phyloP scores from a whole-genome alignment of 2,113 vertebrate genomes.

The Syrmaticus mikado region DNA sequence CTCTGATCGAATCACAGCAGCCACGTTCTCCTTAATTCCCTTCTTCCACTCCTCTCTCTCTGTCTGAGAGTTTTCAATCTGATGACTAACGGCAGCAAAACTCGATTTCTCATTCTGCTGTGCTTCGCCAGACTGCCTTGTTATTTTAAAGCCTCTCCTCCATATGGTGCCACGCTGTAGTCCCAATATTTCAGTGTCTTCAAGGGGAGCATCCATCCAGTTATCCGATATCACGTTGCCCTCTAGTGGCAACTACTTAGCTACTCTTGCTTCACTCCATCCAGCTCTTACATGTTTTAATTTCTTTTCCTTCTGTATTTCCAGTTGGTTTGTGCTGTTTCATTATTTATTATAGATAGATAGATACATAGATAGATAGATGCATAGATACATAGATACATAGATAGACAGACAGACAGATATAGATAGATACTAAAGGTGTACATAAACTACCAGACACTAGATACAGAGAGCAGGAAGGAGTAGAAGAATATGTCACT shows the following conservation, averaged over 20 bases:
- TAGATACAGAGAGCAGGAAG: neutral
- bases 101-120: constrained; percentile 19
- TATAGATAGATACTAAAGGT: too few relatives aligned
- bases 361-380: too few relatives aligned
- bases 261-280: neutral
- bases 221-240: constrained; percentile 12
- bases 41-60: neutral
- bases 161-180: neutral
- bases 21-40: neutral
- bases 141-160: constrained; percentile 31
- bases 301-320: neutral
- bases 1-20: neutral
- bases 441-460: neutral
- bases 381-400: too few relatives aligned
- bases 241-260: neutral
- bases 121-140: neutral
- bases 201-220: neutral
- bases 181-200: neutral
- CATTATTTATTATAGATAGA: neutral
- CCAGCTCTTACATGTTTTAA: neutral
- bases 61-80: neutral
- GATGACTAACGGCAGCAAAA: constrained; percentile 37
- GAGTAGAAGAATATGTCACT: neutral
- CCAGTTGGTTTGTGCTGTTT: neutral
- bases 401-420: too few relatives aligned